Evolutionary conservation across 1,140 invertebrate species (phyloP).

Genomic region (Grapholita molesta): DNA sequence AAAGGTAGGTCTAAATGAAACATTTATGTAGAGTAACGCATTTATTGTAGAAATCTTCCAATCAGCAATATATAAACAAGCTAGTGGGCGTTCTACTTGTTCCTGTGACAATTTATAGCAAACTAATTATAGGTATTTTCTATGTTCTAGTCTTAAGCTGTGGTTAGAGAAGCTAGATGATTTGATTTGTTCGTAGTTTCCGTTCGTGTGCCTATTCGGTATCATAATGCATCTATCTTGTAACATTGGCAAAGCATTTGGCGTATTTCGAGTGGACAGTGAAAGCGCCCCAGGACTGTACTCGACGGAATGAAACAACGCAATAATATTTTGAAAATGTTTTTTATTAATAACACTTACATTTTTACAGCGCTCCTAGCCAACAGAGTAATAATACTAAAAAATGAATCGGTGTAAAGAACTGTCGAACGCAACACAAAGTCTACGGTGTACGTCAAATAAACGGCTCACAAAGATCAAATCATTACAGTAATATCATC

Average conservation of each 20-base stretch:
- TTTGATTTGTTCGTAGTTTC: not conserved
- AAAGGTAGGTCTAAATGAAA: not conserved
- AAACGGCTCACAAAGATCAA: slow-evolving; percentile 68
- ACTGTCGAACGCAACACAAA: slow-evolving; percentile 76
- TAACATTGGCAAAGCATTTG: not conserved
- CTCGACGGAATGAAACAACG: slow-evolving; percentile 55
- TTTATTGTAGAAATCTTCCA: slow-evolving; percentile 16
- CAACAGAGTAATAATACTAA: slow-evolving; percentile 78
- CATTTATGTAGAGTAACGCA: not conserved
- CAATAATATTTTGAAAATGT: slow-evolving; percentile 77
- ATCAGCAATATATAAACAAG: slow-evolving; percentile 6
- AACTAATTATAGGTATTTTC: not conserved
- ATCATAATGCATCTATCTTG: not conserved
- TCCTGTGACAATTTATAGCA: not conserved
- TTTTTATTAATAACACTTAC: slow-evolving; percentile 78
- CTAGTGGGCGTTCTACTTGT: not conserved
- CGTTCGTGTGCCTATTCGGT: slow-evolving; percentile 22
- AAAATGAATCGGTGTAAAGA: slow-evolving; percentile 75
- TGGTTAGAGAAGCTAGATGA: not conserved
- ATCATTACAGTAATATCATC: slow-evolving; percentile 59
- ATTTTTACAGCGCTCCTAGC: slow-evolving; percentile 77
- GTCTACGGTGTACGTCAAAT: slow-evolving; percentile 73
- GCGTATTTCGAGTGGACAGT: not conserved
- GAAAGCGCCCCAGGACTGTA: not conserved
- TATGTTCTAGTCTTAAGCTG: not conserved